Percentiles rank a stretch among this genome's conserved stretches.
These are phyloP conservation scores for Molanna angustata DNA, from an alignment of 2,888 invertebrate species.

Conservation along the genomic window DNA sequence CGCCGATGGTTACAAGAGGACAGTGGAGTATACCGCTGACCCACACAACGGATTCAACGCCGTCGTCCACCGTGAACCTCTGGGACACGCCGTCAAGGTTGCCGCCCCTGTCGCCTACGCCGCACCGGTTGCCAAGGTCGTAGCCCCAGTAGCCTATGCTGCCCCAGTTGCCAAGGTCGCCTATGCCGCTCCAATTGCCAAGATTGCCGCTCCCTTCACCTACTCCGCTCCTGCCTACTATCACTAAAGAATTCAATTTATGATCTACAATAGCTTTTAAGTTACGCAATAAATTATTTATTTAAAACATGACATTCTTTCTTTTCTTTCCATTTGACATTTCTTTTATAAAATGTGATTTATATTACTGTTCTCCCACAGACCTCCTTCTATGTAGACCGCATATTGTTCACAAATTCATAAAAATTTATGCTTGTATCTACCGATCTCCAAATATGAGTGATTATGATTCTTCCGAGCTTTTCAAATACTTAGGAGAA, in stretches of 20 bases:
- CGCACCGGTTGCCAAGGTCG: constrained; percentile 33
- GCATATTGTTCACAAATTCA: no score
- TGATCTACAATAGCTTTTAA: no score
- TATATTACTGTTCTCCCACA: no score
- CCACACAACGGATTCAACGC: constrained; percentile 53
- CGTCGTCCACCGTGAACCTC: constrained; percentile 46
- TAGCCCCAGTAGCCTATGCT: constrained; percentile 34
- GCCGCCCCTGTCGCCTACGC: constrained; percentile 19
- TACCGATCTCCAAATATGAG: no score
- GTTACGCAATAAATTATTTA: no score
- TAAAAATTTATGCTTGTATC: no score
- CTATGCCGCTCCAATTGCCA: constrained; percentile 46
- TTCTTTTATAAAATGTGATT: no score
- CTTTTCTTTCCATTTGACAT: no score
- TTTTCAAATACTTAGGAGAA: no score
- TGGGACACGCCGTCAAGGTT: constrained; percentile 35
- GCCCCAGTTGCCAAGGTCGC: constrained; percentile 49
- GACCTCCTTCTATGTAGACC: no score
- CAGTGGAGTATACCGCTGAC: constrained; percentile 48
- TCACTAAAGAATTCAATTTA: constrained; percentile 14
- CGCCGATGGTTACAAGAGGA: constrained; percentile 42
- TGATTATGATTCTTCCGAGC: no score
- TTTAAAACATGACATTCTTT: no score
- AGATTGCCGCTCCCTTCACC: constrained; percentile 61
- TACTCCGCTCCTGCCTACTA: constrained; percentile 47